Conservation (phyloP, 2,797 vertebrate species). For the Syngnathus acus region DNA sequence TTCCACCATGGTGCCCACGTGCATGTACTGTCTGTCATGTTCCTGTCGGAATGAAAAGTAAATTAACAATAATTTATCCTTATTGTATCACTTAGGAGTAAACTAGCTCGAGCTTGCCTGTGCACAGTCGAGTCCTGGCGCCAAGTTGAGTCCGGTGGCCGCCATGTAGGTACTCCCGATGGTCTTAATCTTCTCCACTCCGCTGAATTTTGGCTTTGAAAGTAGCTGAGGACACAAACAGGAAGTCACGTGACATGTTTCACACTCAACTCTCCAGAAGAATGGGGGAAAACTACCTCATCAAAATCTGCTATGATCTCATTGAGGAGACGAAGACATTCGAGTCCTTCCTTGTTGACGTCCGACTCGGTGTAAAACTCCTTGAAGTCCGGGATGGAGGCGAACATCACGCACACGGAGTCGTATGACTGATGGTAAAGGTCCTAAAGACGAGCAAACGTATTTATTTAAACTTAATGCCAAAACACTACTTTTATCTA, state of each 20-base stretch:
- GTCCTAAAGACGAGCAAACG: slow-evolving; percentile 70
- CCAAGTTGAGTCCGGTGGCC: slow-evolving; percentile 86
- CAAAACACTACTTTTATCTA: too few species aligned
- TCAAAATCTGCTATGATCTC: slow-evolving; percentile 98
- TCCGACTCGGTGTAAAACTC: slow-evolving; percentile 97
- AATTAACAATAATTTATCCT: too few species aligned
- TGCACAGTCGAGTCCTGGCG: slow-evolving; percentile 80
- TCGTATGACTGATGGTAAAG: slow-evolving; percentile 95
- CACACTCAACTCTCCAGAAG: too few species aligned
- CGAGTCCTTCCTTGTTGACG: slow-evolving; percentile 95
- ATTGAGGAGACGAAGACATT: slow-evolving; percentile 92
- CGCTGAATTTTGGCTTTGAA: slow-evolving; percentile 95
- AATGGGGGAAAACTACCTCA: slow-evolving; percentile 69
- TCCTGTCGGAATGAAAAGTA: slow-evolving; percentile 65
- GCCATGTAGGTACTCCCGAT: slow-evolving; percentile 98
- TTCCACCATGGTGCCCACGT: slow-evolving; percentile 96
- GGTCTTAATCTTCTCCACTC: slow-evolving; percentile 97
- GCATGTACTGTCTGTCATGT: slow-evolving; percentile 91
- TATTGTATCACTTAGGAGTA: too few species aligned
- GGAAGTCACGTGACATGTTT: neutral
- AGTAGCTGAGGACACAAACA: slow-evolving; percentile 70
- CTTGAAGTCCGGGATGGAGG: slow-evolving; percentile 97
- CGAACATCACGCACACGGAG: slow-evolving; percentile 96
- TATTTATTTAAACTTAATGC: neutral
- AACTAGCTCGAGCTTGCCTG: slow-evolving; percentile 68